Conservation (phyloP, 1,140 invertebrate species). For the Drosophila jambulina region DNA sequence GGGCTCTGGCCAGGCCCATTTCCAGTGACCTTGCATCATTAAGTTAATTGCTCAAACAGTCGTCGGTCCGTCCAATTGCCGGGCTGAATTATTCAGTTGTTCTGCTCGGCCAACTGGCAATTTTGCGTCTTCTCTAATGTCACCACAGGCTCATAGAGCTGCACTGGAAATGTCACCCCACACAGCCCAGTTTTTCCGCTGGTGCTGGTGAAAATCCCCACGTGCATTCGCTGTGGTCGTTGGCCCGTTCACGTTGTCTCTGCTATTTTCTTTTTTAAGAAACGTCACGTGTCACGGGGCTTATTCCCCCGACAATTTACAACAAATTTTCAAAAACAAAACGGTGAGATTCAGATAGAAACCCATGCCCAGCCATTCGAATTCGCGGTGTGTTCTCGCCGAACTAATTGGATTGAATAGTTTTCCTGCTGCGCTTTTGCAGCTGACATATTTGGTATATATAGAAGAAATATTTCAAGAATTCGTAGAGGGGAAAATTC, state of each 20-base stretch:
- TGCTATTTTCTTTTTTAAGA: conserved; percentile 15
- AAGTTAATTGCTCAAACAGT: conserved; percentile 76
- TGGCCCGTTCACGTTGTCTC: conserved; percentile 65
- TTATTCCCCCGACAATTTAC: conserved; percentile 54
- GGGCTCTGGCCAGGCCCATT: conserved; percentile 43
- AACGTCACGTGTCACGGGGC: conserved; percentile 63
- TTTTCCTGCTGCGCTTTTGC: conserved; percentile 32
- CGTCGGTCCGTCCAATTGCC: conserved; percentile 69
- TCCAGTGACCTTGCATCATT: conserved; percentile 82
- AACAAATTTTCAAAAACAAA: conserved; percentile 23
- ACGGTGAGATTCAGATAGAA: conserved; percentile 4
- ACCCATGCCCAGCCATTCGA: conserved; percentile 20
- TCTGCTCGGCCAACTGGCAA: conserved; percentile 50
- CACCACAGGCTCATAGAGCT: conserved; percentile 34
- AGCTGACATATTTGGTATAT: conserved; percentile 6
- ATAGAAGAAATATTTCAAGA: conserved; percentile 6
- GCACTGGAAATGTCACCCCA: conserved; percentile 28
- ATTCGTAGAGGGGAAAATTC: neutral
- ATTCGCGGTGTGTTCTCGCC: neutral
- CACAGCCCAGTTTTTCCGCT: conserved; percentile 11
- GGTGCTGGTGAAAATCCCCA: conserved; percentile 32
- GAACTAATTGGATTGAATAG: conserved; percentile 62
- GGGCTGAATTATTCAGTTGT: conserved; percentile 77
- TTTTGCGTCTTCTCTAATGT: conserved; percentile 68
- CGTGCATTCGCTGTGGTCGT: conserved; percentile 57